These are phyloP conservation scores for Tolmerus cingulatus DNA, from an alignment of 2,888 invertebrate genomes.

Conservation along the genomic window DNA sequence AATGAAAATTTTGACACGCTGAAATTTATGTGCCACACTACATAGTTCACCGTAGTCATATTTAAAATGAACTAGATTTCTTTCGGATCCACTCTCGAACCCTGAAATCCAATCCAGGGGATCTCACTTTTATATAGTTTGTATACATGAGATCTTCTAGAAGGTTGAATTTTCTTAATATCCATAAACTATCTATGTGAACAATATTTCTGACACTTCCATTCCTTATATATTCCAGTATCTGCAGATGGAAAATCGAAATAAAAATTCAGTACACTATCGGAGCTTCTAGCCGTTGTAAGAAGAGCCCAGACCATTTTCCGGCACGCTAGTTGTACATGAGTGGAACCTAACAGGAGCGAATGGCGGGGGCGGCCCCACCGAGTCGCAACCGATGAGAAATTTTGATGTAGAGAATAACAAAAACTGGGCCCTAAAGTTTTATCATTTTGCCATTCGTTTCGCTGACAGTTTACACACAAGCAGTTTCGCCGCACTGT, in stretches of 20 bases:
- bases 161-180: constrained; percentile 28
- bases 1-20: constrained; percentile 8
- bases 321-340: not conserved
- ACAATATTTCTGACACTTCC: constrained; percentile 39
- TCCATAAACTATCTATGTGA: constrained; percentile 17
- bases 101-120: constrained; percentile 4
- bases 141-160: constrained; percentile 28
- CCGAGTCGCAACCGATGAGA: not conserved
- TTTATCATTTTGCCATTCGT: constrained; percentile 33
- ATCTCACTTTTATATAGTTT: constrained; percentile 12
- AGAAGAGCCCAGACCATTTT: constrained; percentile 8
- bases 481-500: not conserved
- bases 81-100: not conserved
- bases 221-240: constrained; percentile 33
- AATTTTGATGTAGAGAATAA: constrained; percentile 7
- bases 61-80: not conserved
- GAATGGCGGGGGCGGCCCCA: not conserved
- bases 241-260: constrained; percentile 38
- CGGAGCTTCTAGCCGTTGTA: not conserved
- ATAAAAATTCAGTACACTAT: constrained; percentile 28
- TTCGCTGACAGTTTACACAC: constrained; percentile 30
- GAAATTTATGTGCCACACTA: not conserved
- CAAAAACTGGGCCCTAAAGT: constrained; percentile 1
- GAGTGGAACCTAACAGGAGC: not conserved
- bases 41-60: not conserved